Conservation (phyloP, 2,113 vertebrate species). For the Cyanoderma ruficeps region DNA sequence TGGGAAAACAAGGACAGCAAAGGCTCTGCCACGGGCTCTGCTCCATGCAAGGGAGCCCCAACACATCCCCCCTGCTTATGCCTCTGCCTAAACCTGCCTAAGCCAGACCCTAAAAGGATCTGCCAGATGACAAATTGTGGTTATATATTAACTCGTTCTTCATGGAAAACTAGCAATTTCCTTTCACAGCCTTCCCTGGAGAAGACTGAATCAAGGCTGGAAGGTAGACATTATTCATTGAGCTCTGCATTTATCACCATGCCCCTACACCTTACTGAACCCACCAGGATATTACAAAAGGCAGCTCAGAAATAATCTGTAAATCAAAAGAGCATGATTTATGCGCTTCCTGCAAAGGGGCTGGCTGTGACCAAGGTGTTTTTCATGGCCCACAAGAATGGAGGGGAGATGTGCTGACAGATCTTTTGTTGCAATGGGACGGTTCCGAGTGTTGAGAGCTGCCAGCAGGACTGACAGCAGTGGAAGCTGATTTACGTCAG, state of each 20-base stretch:
- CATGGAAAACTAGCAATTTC: constrained; percentile 2
- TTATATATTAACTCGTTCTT: neutral
- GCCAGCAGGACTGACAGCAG: constrained; percentile 6
- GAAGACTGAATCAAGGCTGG: constrained; percentile 1
- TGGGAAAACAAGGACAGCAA: neutral
- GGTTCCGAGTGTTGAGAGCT: neutral
- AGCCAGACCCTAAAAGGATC: neutral
- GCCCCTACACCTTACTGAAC: neutral
- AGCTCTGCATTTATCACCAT: neutral
- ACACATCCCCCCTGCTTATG: neutral
- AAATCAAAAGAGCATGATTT: neutral
- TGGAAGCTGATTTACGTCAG: constrained; percentile 4
- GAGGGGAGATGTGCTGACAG: constrained; percentile 12
- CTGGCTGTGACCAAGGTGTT: neutral
- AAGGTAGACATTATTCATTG: neutral
- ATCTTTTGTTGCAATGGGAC: neutral
- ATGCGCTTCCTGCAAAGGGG: neutral
- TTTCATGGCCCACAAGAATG: constrained; percentile 27
- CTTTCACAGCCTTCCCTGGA: neutral
- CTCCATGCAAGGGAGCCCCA: neutral
- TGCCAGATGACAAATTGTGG: neutral
- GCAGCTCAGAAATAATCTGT: neutral
- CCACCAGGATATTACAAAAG: neutral
- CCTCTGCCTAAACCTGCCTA: neutral
- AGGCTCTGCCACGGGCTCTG: neutral